Conservation (phyloP, 2,888 invertebrate species). For the Empis stercorea region DNA sequence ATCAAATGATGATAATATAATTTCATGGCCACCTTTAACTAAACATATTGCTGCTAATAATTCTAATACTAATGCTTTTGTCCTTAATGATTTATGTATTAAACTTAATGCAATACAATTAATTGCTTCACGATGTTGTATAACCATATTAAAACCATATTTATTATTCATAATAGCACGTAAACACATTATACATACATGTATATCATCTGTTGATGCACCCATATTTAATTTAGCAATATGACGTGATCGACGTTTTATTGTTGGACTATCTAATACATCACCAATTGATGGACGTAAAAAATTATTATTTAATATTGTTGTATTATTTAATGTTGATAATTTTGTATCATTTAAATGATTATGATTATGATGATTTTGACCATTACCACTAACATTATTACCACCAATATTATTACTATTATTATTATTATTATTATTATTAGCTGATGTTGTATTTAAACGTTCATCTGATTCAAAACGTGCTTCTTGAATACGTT, state of each 20-base stretch:
- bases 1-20: conserved; percentile 92
- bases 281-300: conserved; percentile 45
- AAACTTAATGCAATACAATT: conserved; percentile 95
- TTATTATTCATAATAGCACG: conserved; percentile 99
- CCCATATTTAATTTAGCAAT: conserved; percentile 87
- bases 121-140: conserved; percentile 94
- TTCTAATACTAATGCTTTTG: conserved; percentile 93
- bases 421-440: conserved; percentile 13
- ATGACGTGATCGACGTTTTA: conserved; percentile 66
- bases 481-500: conserved; percentile 62
- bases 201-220: conserved; percentile 94
- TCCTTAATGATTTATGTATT: conserved; percentile 91
- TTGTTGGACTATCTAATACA: conserved; percentile 52
- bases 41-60: conserved; percentile 95
- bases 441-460: conserved; percentile 24
- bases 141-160: conserved; percentile 98
- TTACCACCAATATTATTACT: no score
- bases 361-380: no score
- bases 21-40: conserved; percentile 98
- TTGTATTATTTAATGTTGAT: conserved; percentile 16
- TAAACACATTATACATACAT: conserved; percentile 98
- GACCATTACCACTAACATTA: conserved; percentile 26
- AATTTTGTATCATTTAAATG: conserved; percentile 27
- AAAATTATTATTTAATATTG: conserved; percentile 22
- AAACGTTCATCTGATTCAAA: conserved; percentile 66